Conservation (phyloP, 37 sponge, comb jelly and placozoan species). For the Chondrosia reniformis region DNA sequence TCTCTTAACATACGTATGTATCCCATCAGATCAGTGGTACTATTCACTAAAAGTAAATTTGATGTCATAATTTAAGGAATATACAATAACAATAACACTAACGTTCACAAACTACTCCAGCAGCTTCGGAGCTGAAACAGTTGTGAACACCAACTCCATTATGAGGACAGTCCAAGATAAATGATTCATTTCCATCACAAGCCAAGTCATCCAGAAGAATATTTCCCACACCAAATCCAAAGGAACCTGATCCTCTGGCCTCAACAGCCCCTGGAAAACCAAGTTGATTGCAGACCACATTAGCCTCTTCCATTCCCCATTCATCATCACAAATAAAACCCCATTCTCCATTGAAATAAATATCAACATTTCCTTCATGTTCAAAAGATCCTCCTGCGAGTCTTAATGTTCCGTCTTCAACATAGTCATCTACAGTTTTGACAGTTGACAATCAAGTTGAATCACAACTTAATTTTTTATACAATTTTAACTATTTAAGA, state of each 20-base stretch:
- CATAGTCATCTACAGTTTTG: not conserved
- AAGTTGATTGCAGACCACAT: slow-evolving; percentile 33
- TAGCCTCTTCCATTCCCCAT: slow-evolving; percentile 53
- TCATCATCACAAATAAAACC: slow-evolving; percentile 42
- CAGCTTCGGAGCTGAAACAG: slow-evolving; percentile 6
- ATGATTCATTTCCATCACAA: slow-evolving; percentile 12
- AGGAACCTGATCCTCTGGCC: not conserved
- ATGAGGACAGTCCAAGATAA: not conserved
- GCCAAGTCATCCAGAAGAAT: slow-evolving; percentile 6
- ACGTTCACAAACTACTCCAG: slow-evolving; percentile 23
- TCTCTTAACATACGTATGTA: too few relatives aligned
- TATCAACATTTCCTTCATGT: slow-evolving; percentile 13
- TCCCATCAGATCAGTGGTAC: too few relatives aligned
- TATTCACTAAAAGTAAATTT: too few relatives aligned
- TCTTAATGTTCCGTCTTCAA: slow-evolving; percentile 12
- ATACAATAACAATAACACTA: too few relatives aligned
- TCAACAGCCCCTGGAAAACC: not conserved
- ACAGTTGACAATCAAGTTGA: not conserved
- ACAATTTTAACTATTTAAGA: too few relatives aligned
- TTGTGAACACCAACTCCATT: not conserved
- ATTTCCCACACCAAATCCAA: not conserved
- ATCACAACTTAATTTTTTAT: not conserved
- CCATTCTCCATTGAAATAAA: slow-evolving; percentile 24
- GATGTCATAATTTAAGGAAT: too few relatives aligned
- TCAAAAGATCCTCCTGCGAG: slow-evolving; percentile 4